These are phyloP conservation scores for Pteria penguin DNA, from an alignment of 2,888 invertebrate genomes.

Conservation along the genomic window DNA sequence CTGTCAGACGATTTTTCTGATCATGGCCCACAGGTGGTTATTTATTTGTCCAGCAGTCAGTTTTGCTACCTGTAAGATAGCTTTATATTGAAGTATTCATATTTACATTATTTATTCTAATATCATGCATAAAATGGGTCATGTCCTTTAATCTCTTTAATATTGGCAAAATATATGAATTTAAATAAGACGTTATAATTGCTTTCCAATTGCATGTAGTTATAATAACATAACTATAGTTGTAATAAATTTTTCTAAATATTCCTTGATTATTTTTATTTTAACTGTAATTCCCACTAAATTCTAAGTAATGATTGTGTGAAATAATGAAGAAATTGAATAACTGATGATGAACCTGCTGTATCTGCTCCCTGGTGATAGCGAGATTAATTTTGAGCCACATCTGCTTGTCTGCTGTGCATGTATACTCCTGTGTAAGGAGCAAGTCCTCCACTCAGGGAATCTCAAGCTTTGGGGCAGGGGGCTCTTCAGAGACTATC, in stretches of 20 bases:
- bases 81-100: neutral
- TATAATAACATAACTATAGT: neutral
- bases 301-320: neutral
- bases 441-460: constrained; percentile 9
- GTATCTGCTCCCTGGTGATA: neutral
- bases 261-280: no score
- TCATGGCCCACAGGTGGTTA: constrained; percentile 6
- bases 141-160: neutral
- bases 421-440: neutral
- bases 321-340: neutral
- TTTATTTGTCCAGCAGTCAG: neutral
- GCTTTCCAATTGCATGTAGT: neutral
- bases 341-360: no score
- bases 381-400: neutral
- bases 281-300: no score
- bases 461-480: neutral
- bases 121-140: neutral
- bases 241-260: neutral
- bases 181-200: neutral
- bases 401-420: neutral
- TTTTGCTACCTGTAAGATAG: constrained; percentile 5
- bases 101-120: neutral
- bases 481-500: constrained; percentile 11
- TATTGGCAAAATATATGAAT: neutral
- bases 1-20: constrained; percentile 14